Evolutionary conservation across 2,797 vertebrate species (phyloP), one percentile per base, ranked within the genome.

Genomic region (Pipistrellus pipistrellus): DNA sequence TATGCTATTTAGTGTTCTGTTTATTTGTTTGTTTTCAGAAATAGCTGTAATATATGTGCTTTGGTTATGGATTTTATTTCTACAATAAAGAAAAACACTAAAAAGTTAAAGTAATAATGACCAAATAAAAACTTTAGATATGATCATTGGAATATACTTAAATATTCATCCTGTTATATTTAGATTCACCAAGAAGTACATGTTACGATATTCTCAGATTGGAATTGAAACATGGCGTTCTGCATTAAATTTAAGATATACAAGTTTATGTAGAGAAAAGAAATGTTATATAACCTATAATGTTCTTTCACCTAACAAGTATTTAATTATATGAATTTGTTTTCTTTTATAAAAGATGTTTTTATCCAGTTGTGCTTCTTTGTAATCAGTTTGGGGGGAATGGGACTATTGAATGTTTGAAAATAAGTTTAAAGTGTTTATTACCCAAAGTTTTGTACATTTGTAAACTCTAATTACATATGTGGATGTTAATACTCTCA

Each of bases 371-470:
- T 30, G 38, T 78, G 72, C 21, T 85, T 88, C 82, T 92, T 87
- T 94, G 71, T 90, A 57, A 89, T n/a, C 77, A 73, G 76, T 6
- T 72, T 89, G 57, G 92, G 92, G 75, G 30, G 17, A 92, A 87
- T 25, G 85, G 95, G 92, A 88, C 96, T 96, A 57, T 0, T 62
- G 88, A 96, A 84, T 94, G 95, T 94, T 94, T 80, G 27, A 85
- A 46, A 93, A 88, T 91, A 95, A 93, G 93, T 93, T 89, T 88
- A 85, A 97, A 95, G 68, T 59, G 18, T 97, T 98, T 20, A 20
- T 95, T 95, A 91, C 91, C 85, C 92, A n/a, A 97, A 97, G 46
- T 97, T 98, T 98, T 98, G 94, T 98, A 98, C 89, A 91, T 97
- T 97, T 98, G 96, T 98, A 97, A 97, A 94, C 96, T 96, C 71